Evolutionary conservation across 2,113 vertebrate species (phyloP).

Genomic region (Oryzias celebensis): DNA sequence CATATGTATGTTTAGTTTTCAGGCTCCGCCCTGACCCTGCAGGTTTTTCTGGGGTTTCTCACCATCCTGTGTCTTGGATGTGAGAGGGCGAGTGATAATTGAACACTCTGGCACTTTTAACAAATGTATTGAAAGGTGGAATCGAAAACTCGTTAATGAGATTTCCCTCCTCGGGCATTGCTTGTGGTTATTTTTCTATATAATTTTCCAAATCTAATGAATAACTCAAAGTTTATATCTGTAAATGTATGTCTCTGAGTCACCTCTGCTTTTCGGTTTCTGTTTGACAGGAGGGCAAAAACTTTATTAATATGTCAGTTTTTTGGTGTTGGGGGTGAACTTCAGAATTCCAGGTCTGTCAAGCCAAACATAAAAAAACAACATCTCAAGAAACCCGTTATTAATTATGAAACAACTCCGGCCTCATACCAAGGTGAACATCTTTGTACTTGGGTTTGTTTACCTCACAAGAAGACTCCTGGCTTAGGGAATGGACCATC

Average conservation of each 20-base stretch:
- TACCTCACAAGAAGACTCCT: constrained; percentile 75
- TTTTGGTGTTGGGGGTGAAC: constrained; percentile 23
- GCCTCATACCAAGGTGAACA: constrained; percentile 45
- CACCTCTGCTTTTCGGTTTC: constrained; percentile 36
- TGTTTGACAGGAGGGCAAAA: constrained; percentile 17
- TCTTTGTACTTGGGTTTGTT: constrained; percentile 68
- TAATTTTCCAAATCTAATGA: constrained; percentile 78
- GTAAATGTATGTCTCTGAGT: constrained; percentile 52
- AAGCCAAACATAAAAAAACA: constrained; percentile 24
- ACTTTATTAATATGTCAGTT: constrained; percentile 57
- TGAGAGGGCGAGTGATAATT: constrained; percentile 76
- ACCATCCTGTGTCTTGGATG: constrained; percentile 68
- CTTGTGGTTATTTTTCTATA: constrained; percentile 70
- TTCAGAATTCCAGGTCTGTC: constrained; percentile 10
- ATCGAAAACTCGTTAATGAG: constrained; percentile 81
- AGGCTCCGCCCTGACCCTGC: constrained; percentile 47
- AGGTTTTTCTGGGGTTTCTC: constrained; percentile 60
- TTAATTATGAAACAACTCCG: constrained; percentile 32
- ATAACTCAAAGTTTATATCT: constrained; percentile 69
- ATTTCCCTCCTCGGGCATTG: constrained; percentile 68
- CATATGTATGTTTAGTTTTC: constrained; percentile 7
- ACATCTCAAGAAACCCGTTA: constrained; percentile 10
- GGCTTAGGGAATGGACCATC: constrained; percentile 71
- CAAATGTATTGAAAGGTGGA: constrained; percentile 75
- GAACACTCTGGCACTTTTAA: constrained; percentile 71